A percentile compares a stretch with the other conserved stretches of the same genome.
Conservation (phyloP, 2,888 invertebrate genomes). For the Eristalis intricaria region DNA sequence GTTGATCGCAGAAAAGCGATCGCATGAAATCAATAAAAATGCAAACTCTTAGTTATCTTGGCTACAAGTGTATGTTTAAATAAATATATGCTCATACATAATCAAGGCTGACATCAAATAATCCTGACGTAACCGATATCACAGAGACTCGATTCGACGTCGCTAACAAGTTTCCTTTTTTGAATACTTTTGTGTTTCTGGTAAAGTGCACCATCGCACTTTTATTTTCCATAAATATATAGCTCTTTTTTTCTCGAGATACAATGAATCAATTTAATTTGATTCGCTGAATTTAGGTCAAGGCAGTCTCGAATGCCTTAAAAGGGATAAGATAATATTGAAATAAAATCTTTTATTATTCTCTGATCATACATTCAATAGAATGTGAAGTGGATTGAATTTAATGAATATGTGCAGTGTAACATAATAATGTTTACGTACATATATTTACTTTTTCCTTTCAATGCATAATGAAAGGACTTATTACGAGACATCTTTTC, state of each 20-base stretch:
- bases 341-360: not conserved
- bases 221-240: conserved; percentile 30
- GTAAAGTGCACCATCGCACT: conserved; percentile 27
- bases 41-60: too few species aligned
- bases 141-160: conserved; percentile 23
- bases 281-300: conserved; percentile 44
- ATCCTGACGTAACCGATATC: conserved; percentile 46
- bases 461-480: not conserved
- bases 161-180: conserved; percentile 56
- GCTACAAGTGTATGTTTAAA: not conserved
- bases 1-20: not conserved
- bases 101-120: conserved; percentile 12
- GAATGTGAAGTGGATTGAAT: not conserved
- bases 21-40: not conserved
- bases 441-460: not conserved
- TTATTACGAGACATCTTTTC: too few species aligned
- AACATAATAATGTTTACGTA: not conserved
- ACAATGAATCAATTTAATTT: conserved; percentile 33
- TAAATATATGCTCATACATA: not conserved
- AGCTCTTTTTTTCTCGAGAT: conserved; percentile 17
- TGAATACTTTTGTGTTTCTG: conserved; percentile 14
- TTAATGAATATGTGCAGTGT: not conserved
- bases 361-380: not conserved
- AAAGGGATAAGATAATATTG: conserved; percentile 8
- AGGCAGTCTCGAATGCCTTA: conserved; percentile 18